These are phyloP conservation scores for Nasonia longicornis DNA, from an alignment of 1,140 invertebrate genomes.

Conservation along the genomic window DNA sequence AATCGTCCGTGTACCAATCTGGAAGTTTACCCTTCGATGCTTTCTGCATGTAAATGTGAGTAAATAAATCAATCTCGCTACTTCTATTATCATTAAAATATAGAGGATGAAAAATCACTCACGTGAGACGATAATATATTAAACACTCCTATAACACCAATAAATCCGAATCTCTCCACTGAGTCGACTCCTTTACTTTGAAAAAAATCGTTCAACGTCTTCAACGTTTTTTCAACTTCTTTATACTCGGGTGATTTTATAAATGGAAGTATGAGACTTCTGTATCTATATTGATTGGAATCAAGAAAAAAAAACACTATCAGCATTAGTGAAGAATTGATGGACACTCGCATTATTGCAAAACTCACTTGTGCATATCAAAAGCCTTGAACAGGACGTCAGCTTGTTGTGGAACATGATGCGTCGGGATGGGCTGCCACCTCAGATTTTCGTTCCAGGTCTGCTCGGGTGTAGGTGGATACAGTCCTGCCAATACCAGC, in stretches of 20 bases:
- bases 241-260: too few relatives aligned
- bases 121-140: not conserved
- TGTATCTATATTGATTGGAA: too few relatives aligned
- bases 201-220: not conserved
- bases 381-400: conserved; percentile 43
- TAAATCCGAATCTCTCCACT: not conserved
- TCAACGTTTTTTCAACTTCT: not conserved
- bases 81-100: not conserved
- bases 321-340: too few relatives aligned
- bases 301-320: too few relatives aligned
- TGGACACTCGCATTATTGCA: not conserved
- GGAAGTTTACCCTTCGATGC: conserved; percentile 20
- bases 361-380: conserved; percentile 3
- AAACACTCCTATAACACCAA: not conserved
- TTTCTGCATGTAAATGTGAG: not conserved
- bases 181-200: not conserved
- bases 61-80: too few relatives aligned
- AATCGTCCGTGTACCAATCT: conserved; percentile 13
- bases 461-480: conserved; percentile 65
- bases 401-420: conserved; percentile 63
- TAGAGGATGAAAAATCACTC: not conserved
- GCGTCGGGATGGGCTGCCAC: conserved; percentile 71
- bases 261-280: too few relatives aligned
- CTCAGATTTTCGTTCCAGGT: conserved; percentile 66
- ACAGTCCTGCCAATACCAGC: conserved; percentile 69